Percentiles rank a stretch among this genome's conserved stretches.
Evolutionary conservation across 2,888 invertebrate species (phyloP).

Genomic region (Corbicula japonica): DNA sequence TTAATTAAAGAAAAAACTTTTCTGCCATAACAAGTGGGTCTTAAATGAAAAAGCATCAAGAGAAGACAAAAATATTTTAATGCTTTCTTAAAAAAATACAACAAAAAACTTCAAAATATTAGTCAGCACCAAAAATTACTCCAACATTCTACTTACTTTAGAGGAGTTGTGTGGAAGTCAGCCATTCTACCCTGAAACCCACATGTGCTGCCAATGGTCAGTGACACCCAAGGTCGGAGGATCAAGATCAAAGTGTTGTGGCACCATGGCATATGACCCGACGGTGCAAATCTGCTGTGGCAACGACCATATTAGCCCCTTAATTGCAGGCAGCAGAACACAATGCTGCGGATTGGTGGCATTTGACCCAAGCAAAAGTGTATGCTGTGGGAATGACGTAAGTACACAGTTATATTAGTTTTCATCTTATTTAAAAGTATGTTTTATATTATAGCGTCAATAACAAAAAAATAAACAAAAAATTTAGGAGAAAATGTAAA

Average conservation of each 20-base stretch:
- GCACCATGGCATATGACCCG: constrained; percentile 16
- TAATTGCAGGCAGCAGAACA: constrained; percentile 25
- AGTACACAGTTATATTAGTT: neutral
- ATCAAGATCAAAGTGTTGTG: constrained; percentile 14
- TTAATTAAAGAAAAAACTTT: no score
- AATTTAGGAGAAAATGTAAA: no score
- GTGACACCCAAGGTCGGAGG: constrained; percentile 18
- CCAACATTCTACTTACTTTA: no score
- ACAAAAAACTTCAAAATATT: no score
- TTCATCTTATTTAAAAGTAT: no score
- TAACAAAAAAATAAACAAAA: no score
- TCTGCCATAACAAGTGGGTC: no score
- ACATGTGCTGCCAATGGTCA: constrained; percentile 32
- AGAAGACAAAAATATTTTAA: no score
- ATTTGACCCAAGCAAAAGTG: constrained; percentile 16
- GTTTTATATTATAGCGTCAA: no score
- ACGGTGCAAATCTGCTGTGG: constrained; percentile 34
- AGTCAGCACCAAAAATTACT: no score
- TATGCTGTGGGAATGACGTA: constrained; percentile 41
- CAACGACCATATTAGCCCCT: constrained; percentile 22
- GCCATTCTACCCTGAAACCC: constrained; percentile 1
- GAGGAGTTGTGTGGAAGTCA: constrained; percentile 18
- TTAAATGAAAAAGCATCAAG: no score
- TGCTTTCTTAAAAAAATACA: no score
- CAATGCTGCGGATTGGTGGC: constrained; percentile 44